phyloP scores from a whole-genome alignment of 1,140 invertebrate genomes.

The Drosophila sp. region DNA sequence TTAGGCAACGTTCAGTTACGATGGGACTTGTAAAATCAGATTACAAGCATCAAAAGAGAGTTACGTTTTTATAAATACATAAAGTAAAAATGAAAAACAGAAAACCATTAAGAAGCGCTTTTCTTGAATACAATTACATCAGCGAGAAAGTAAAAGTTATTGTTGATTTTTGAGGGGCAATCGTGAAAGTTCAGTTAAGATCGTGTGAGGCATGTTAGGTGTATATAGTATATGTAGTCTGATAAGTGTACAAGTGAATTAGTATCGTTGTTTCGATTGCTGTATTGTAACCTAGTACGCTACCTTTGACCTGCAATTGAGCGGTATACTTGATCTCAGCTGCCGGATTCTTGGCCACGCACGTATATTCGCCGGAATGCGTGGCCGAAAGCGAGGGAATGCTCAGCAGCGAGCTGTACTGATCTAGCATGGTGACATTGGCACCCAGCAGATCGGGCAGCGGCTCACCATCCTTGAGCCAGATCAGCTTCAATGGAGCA shows the following conservation, averaged over 20 bases:
- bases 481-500: slow-evolving; percentile 90
- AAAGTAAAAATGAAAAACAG: slow-evolving; percentile 61
- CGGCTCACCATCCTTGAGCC: slow-evolving; percentile 91
- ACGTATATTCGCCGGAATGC: slow-evolving; percentile 93
- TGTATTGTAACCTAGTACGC: slow-evolving; percentile 84
- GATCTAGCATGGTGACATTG: slow-evolving; percentile 90
- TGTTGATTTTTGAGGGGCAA: slow-evolving; percentile 57
- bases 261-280: slow-evolving; percentile 14
- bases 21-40: slow-evolving; percentile 28
- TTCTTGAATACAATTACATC: slow-evolving; percentile 73
- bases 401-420: slow-evolving; percentile 91
- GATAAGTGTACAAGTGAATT: background rate
- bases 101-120: slow-evolving; percentile 76
- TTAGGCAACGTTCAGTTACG: slow-evolving; percentile 68
- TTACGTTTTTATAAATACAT: slow-evolving; percentile 50
- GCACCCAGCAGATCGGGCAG: slow-evolving; percentile 87
- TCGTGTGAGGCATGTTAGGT: slow-evolving; percentile 8
- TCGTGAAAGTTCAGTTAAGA: slow-evolving; percentile 60
- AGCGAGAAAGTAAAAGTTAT: slow-evolving; percentile 72
- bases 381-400: slow-evolving; percentile 90
- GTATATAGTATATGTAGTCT: slow-evolving; percentile 20
- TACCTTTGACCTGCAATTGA: slow-evolving; percentile 93
- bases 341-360: slow-evolving; percentile 91
- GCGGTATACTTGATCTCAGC: slow-evolving; percentile 92
- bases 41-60: slow-evolving; percentile 46